A percentile compares a stretch with the other conserved stretches of the same genome.
Conservation (phyloP, 2,888 invertebrate genomes). For the Dasypolia templi region DNA sequence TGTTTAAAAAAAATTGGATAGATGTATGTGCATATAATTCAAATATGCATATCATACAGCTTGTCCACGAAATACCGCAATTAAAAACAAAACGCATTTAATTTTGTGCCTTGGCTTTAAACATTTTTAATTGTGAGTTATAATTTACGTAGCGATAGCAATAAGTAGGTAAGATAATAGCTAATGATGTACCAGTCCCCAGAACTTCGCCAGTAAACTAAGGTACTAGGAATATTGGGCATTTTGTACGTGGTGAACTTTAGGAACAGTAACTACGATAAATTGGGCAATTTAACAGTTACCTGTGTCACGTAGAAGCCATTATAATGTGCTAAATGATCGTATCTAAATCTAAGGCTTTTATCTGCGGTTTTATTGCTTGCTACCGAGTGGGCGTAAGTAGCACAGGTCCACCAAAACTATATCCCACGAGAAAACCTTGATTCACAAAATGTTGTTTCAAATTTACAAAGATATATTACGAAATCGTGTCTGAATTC, state of each 20-base stretch:
- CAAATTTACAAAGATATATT: constrained; percentile 44
- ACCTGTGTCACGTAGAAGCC: constrained; percentile 28
- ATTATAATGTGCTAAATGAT: constrained; percentile 34
- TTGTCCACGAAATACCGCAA: no score
- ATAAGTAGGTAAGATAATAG: background rate
- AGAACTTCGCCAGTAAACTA: background rate
- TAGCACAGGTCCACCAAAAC: constrained; percentile 56
- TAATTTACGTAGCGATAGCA: no score
- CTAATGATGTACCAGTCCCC: background rate
- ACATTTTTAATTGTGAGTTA: no score
- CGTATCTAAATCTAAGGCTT: constrained; percentile 35
- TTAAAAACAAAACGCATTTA: no score
- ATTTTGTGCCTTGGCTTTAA: no score
- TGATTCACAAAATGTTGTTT: constrained; percentile 56
- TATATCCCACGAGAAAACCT: constrained; percentile 64
- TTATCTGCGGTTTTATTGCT: constrained; percentile 40
- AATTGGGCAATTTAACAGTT: constrained; percentile 22
- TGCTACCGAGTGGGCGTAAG: constrained; percentile 46
- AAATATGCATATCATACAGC: no score
- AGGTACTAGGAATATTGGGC: background rate
- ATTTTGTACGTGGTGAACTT: constrained; percentile 7
- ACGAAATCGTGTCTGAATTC: constrained; percentile 26
- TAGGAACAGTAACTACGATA: background rate
- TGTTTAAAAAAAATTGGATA: no score
- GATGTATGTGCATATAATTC: no score